Evolutionary conservation across 2,797 vertebrate species (phyloP), one percentile per base, ranked within the genome.

Genomic region (Danio tinwini): DNA sequence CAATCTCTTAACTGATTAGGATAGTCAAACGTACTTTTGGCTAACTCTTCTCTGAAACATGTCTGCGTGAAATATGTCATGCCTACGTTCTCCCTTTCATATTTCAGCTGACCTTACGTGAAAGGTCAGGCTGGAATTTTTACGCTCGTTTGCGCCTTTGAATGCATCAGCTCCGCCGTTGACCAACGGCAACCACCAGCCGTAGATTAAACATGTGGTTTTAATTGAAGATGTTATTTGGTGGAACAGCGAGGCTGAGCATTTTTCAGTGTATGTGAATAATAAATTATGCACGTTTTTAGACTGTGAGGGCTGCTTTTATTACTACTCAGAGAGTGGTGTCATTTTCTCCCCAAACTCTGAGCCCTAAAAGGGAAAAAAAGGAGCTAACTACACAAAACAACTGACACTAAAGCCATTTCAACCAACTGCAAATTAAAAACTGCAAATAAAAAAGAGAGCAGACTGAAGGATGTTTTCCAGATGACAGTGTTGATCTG

Each of bases 191-290:
- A 39, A 78, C 52, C 73, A 82, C 65, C 71, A 61, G 82, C 44
- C 80, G 14, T 50, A 55, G 91, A 93, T 92, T 93, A 89, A 91
- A 91, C 93, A 94, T 93, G 88, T 94, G 93, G 90, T 92, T 94
- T 93, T 93, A 93, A 93, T 93, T 94, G 90, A 92, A 90, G 86
- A 85, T 90, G 92, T 91, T 93, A 92, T 93, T 93, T 87, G 71
- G 91, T 77, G 85, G 84, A 91, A 87, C 83, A 76, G 84, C 84
- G 81, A 85, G 87, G 84, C 86, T 81, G 87, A 85, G 79, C 79
- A 70, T 81, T 85, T 83, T 67, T 79, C 69, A 14, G 49, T 59
- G 50, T 68, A 81, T 74, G 74, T 68, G 81, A 81, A 81, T 86
- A 87, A 90, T 90, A 89, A 91, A 92, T 90, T 89, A 86, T 47